A percentile compares a stretch with the other conserved stretches of the same genome.
These are phyloP conservation scores for Chloromyia formosa DNA, from an alignment of 2,888 invertebrate genomes.

Conservation along the genomic window DNA sequence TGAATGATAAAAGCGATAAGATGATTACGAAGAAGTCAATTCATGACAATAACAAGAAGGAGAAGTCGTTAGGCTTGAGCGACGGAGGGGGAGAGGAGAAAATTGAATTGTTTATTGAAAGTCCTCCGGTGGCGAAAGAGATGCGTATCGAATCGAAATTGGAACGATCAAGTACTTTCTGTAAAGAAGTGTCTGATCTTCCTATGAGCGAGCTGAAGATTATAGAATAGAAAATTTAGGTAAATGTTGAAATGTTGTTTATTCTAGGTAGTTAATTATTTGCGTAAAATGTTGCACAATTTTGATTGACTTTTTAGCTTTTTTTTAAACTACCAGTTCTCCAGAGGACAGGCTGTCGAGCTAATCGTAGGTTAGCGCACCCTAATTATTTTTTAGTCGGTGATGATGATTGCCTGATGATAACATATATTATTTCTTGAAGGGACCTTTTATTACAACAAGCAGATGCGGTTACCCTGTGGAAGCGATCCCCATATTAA, in stretches of 20 bases:
- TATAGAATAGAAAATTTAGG: conserved; percentile 56
- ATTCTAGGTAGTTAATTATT: too few relatives aligned
- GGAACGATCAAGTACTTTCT: conserved; percentile 64
- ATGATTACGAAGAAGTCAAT: not conserved
- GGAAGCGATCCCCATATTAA: too few relatives aligned
- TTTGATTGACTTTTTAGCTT: too few relatives aligned
- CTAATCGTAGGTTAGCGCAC: too few relatives aligned
- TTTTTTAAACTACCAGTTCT: too few relatives aligned
- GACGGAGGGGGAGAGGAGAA: conserved; percentile 43
- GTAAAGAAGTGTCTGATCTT: conserved; percentile 62
- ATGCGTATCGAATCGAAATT: conserved; percentile 57
- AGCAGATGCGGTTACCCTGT: too few relatives aligned
- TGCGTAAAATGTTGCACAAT: too few relatives aligned
- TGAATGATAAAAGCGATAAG: conserved; percentile 25
- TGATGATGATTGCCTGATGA: too few relatives aligned
- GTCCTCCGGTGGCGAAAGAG: conserved; percentile 51
- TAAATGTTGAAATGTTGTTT: not conserved
- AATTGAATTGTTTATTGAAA: conserved; percentile 57
- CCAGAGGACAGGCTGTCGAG: too few relatives aligned
- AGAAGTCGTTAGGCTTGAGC: conserved; percentile 11
- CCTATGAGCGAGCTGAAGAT: conserved; percentile 61
- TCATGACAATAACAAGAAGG: conserved; percentile 31
- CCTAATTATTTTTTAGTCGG: too few relatives aligned
- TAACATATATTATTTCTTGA: too few relatives aligned
- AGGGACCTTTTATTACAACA: too few relatives aligned